These are phyloP conservation scores for Drosophila murphyi DNA, from an alignment of 1,140 invertebrate species.

Conservation along the genomic window DNA sequence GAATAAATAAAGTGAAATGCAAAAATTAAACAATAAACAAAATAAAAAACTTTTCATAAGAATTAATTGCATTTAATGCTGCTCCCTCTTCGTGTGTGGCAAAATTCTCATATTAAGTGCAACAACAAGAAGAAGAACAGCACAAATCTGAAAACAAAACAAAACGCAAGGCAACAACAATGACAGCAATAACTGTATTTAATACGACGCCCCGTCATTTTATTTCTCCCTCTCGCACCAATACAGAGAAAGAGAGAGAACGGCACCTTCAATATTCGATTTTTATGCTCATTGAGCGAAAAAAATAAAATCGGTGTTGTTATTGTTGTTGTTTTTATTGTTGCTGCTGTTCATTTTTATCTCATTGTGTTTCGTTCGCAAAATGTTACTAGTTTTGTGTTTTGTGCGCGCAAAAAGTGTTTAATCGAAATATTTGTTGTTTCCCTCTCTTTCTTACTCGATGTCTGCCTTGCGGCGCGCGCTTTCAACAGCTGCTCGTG, in stretches of 20 bases:
- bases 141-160: conserved; percentile 22
- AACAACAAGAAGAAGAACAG: neutral
- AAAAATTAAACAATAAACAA: conserved; percentile 16
- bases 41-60: neutral
- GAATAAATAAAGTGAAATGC: conserved; percentile 37
- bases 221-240: conserved; percentile 5
- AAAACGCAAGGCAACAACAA: conserved; percentile 13
- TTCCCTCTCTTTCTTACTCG: neutral
- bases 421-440: conserved; percentile 12
- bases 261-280: conserved; percentile 66
- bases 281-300: conserved; percentile 46
- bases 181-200: conserved; percentile 27
- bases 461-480: neutral
- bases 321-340: conserved; percentile 27
- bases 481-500: conserved; percentile 37
- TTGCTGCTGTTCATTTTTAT: conserved; percentile 24
- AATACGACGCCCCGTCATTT: conserved; percentile 55
- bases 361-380: conserved; percentile 27
- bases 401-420: conserved; percentile 33
- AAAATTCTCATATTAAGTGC: conserved; percentile 9
- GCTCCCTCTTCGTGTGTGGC: too few species aligned
- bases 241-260: conserved; percentile 24
- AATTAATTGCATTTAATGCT: conserved; percentile 7
- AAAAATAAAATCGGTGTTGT: conserved; percentile 8
- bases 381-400: conserved; percentile 24